Conservation (phyloP, 1,140 invertebrate genomes). For the Drosophila parvula region DNA sequence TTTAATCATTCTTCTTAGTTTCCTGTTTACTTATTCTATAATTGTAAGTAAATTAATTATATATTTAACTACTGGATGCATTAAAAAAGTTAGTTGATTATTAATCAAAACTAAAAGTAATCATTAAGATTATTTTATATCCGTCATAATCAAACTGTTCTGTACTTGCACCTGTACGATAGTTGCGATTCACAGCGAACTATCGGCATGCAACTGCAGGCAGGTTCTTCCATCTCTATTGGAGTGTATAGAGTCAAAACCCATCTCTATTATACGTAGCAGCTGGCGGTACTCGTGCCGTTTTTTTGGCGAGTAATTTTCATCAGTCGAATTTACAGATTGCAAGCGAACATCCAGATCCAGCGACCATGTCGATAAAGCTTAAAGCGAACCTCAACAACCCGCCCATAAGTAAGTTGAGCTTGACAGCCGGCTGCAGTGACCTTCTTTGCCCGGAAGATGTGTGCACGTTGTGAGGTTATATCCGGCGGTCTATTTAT, state of each 20-base stretch:
- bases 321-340: slow-evolving; percentile 49
- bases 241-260: not conserved
- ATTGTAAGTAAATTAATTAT: no score
- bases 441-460: slow-evolving; percentile 7
- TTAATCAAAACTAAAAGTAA: no score
- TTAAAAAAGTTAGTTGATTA: no score
- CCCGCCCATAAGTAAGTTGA: slow-evolving; percentile 82
- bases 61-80: no score
- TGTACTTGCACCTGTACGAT: not conserved
- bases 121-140: no score
- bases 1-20: no score
- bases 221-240: not conserved
- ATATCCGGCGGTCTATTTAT: slow-evolving; percentile 55
- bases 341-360: slow-evolving; percentile 87
- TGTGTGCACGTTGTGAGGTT: slow-evolving; percentile 61
- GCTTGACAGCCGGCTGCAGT: not conserved
- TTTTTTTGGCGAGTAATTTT: slow-evolving; percentile 55
- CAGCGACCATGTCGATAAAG: slow-evolving; percentile 84
- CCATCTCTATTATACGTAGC: slow-evolving; percentile 52
- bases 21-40: no score
- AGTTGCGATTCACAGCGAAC: slow-evolving; percentile 19
- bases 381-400: slow-evolving; percentile 82
- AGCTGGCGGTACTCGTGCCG: slow-evolving; percentile 56
- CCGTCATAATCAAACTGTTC: not conserved
- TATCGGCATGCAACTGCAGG: slow-evolving; percentile 13